phyloP scores from a whole-genome alignment of 2,888 invertebrate genomes.

The Uloborus plumipes region DNA sequence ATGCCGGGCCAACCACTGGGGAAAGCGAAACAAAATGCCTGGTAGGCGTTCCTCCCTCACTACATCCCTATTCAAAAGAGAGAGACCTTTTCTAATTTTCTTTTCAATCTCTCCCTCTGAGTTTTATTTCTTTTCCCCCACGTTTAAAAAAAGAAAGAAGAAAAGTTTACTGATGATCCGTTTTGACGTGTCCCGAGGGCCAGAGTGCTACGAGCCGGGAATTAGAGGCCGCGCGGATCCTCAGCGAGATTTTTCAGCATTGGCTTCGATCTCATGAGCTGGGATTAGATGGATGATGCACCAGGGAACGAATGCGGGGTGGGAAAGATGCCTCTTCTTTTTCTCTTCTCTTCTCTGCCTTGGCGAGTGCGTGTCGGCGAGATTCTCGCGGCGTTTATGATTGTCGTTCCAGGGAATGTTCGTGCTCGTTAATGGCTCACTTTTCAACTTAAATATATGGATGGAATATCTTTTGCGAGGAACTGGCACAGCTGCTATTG shows the following conservation, averaged over 20 bases:
- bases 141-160: background rate
- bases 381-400: too few species aligned
- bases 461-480: too few species aligned
- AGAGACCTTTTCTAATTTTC: slow-evolving; percentile 25
- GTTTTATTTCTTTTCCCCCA: background rate
- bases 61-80: slow-evolving; percentile 33
- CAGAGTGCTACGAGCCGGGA: slow-evolving; percentile 12
- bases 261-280: slow-evolving; percentile 11
- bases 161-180: slow-evolving; percentile 33
- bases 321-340: too few species aligned
- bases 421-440: too few species aligned
- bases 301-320: too few species aligned
- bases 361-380: too few species aligned
- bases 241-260: slow-evolving; percentile 19
- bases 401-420: too few species aligned
- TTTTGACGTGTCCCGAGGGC: slow-evolving; percentile 21
- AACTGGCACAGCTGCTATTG: too few species aligned
- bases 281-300: slow-evolving; percentile 14
- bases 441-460: too few species aligned
- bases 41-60: slow-evolving; percentile 40
- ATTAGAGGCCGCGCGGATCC: slow-evolving; percentile 36
- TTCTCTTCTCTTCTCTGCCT: too few species aligned
- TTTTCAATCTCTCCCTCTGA: background rate
- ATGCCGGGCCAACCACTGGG: slow-evolving; percentile 24
- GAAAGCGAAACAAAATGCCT: slow-evolving; percentile 23